Evolutionary conservation across 2,797 vertebrate species (phyloP).

Genomic region (Chiloscyllium punctatum): DNA sequence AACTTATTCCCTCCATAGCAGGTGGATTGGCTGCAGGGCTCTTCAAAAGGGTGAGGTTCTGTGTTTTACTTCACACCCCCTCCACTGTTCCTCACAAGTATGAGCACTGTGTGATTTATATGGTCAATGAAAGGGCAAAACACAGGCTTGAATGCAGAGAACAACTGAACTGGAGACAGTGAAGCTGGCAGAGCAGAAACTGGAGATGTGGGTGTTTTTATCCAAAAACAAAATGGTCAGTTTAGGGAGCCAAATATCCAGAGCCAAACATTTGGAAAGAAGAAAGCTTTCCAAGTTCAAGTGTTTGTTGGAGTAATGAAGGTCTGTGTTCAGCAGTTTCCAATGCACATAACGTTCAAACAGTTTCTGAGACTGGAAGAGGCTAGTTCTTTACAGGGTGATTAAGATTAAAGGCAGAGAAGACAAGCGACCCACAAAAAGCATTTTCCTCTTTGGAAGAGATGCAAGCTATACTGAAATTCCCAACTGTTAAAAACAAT

Average conservation of each 20-base stretch:
- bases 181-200: neutral
- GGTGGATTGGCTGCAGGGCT: neutral
- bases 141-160: neutral
- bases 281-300: neutral
- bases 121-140: neutral
- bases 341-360: neutral
- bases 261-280: neutral
- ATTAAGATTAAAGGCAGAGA: neutral
- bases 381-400: neutral
- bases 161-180: neutral
- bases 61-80: neutral
- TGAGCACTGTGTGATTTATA: neutral
- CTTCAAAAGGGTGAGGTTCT: neutral
- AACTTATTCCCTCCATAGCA: neutral
- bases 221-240: neutral
- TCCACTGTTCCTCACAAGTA: neutral
- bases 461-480: neutral
- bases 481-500: neutral
- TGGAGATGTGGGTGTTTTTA: neutral
- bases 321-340: neutral
- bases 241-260: neutral
- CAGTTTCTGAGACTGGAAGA: neutral
- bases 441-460: neutral
- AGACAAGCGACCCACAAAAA: neutral
- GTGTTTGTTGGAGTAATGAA: neutral